Base-by-base conservation (phyloP, 2,888 invertebrate species). In the Lasioglossum calceatum region DNA sequence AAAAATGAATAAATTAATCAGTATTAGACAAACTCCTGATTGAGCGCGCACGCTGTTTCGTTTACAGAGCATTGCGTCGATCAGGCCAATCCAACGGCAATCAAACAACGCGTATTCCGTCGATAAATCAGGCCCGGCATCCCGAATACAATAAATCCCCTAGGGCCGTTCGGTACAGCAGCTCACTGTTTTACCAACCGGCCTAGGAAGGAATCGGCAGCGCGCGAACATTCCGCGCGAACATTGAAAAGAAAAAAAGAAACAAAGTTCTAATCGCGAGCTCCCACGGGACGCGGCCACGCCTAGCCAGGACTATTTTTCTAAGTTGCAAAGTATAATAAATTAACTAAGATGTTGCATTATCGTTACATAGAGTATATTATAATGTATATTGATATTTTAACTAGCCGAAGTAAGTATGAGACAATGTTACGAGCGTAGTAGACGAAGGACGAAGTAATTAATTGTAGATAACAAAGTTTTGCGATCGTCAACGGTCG, bases 291-390 rank as follows among this genome's bases (percentile, higher is more conserved):
- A 92, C 93, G 90, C 94, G 93, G 93, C 92, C 91, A 92, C 92
- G 92, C 90, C 91, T 91, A 92, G 91, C 92, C 93, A 93, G 90
- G 93, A 94, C 92, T 95, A 95, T 95, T 95, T 95, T 95, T 95
- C 94, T 95, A 95, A 95, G 93, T 95, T 95, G 94, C 95, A 94
- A 95, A 94, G 92, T 93, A 93, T 95, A 93, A 95, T 93, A 93
- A 95, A 95, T 94, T 95, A 94, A 94, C 92, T 54, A 74, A 74
- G 89, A 94, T 92, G 95, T 95, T 95, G 94, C 93, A 95, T 95
- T 95, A 94, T 94, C 95, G 94, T 95, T 95, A 94, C 93, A 77
- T 95, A 95, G 94, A 95, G 93, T 94, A 93, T 95, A 93, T 93
- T 92, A 90, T 92, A 92, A 93, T 93, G 92, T 91, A 94, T 93